phyloP scores from a whole-genome alignment of 2,888 invertebrate genomes.

The Agrochola circellaris region DNA sequence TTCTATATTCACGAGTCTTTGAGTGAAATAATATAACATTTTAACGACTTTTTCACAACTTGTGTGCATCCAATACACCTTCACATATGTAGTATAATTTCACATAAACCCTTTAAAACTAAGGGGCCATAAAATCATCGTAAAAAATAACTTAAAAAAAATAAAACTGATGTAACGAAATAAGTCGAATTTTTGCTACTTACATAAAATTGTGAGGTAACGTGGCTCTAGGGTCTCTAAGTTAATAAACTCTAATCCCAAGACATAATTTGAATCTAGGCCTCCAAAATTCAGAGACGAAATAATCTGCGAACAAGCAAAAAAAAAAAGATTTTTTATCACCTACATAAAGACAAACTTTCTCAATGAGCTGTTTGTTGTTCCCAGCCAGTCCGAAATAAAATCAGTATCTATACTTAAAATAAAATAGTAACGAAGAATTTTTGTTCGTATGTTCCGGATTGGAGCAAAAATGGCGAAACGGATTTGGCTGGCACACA shows the following conservation, averaged over 20 bases:
- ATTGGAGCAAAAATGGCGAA: no score
- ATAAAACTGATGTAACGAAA: conserved; percentile 15
- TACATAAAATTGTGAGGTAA: conserved; percentile 33
- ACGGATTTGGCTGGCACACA: no score
- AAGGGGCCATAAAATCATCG: conserved; percentile 1
- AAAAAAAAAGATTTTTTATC: conserved; percentile 14
- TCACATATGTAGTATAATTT: background rate
- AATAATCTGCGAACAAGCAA: conserved; percentile 16
- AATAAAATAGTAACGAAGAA: no score
- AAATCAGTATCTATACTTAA: background rate
- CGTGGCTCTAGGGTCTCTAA: conserved; percentile 5
- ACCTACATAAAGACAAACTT: conserved; percentile 41
- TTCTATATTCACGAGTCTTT: background rate
- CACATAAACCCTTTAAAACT: background rate
- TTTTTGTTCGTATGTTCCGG: no score
- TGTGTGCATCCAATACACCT: background rate
- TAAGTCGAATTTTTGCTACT: conserved; percentile 12
- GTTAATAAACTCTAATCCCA: conserved; percentile 32
- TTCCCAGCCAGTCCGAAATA: conserved; percentile 39
- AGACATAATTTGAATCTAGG: conserved; percentile 22
- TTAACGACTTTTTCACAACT: no score
- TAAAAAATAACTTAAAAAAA: conserved; percentile 1
- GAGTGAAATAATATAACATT: background rate
- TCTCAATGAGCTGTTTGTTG: conserved; percentile 45
- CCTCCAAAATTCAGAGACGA: conserved; percentile 1